phyloP scores from a whole-genome alignment of 2,797 vertebrate genomes.

The Aplochiton taeniatus region DNA sequence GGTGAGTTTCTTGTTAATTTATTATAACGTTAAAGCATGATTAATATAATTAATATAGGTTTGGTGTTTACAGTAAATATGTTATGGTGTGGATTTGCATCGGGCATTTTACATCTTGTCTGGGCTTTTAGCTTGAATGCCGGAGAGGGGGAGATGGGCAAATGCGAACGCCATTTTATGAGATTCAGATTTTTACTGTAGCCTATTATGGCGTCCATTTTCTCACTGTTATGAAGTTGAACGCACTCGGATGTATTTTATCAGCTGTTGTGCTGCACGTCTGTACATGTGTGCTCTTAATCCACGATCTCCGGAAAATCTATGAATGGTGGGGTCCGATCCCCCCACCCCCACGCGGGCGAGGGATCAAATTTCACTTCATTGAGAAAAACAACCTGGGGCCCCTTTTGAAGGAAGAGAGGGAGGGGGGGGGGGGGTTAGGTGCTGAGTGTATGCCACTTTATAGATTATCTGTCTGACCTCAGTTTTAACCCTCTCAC shows the following conservation, averaged over 20 bases:
- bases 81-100: no score
- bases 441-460: constrained; percentile 25
- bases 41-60: no score
- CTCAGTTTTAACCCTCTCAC: constrained; percentile 29
- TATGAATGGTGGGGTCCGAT: constrained; percentile 60
- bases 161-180: constrained; percentile 78
- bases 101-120: no score
- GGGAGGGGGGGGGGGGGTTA: constrained; percentile 22
- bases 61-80: no score
- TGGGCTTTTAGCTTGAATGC: no score
- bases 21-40: no score
- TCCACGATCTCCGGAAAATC: constrained; percentile 34
- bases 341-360: neutral
- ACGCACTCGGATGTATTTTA: neutral
- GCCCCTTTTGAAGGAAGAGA: constrained; percentile 28
- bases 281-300: constrained; percentile 26
- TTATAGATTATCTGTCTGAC: no score
- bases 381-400: constrained; percentile 78
- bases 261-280: constrained; percentile 1
- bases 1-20: constrained; percentile 37
- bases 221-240: constrained; percentile 13
- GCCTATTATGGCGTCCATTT: constrained; percentile 56
- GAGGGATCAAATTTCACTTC: constrained; percentile 75
- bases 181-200: constrained; percentile 32
- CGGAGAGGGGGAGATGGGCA: constrained; percentile 8